Evolutionary conservation across 2,888 invertebrate genomes (phyloP).

Genomic region (Aleiodes testaceus): DNA sequence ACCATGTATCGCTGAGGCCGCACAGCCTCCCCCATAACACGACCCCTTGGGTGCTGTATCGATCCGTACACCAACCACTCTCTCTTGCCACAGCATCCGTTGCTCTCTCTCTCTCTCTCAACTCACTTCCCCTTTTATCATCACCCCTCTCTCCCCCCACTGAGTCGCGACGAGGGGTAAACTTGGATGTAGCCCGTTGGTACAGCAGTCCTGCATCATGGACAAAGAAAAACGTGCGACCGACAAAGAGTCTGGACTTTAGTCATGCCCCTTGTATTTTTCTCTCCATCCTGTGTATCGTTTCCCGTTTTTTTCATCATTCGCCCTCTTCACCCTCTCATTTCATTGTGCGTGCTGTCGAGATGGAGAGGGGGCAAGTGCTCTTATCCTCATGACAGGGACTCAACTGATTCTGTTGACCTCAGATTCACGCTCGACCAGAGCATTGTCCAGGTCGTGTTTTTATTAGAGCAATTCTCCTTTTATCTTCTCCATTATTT

Average conservation of each 20-base stretch:
- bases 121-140: slow-evolving; percentile 22
- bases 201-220: slow-evolving; percentile 35
- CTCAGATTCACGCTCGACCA: not conserved
- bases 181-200: slow-evolving; percentile 15
- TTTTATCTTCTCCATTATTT: not conserved
- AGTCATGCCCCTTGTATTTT: slow-evolving; percentile 18
- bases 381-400: not conserved
- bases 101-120: slow-evolving; percentile 37
- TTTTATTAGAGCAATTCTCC: not conserved
- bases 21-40: slow-evolving; percentile 66
- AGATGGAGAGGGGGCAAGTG: not conserved
- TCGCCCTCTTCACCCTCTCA: not conserved
- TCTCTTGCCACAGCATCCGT: slow-evolving; percentile 55
- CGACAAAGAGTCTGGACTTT: slow-evolving; percentile 48
- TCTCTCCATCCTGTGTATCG: slow-evolving; percentile 3
- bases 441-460: slow-evolving; percentile 16
- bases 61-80: slow-evolving; percentile 62
- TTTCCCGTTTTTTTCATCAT: not conserved
- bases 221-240: slow-evolving; percentile 50
- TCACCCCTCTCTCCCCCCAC: slow-evolving; percentile 50
- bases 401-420: slow-evolving; percentile 21
- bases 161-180: slow-evolving; percentile 43
- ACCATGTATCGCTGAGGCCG: slow-evolving; percentile 63
- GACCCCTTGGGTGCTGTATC: slow-evolving; percentile 68
- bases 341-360: slow-evolving; percentile 7